A percentile compares a stretch with the other conserved stretches of the same genome.
phyloP scores from a whole-genome alignment of 2,113 vertebrate species.

The Conger conger region DNA sequence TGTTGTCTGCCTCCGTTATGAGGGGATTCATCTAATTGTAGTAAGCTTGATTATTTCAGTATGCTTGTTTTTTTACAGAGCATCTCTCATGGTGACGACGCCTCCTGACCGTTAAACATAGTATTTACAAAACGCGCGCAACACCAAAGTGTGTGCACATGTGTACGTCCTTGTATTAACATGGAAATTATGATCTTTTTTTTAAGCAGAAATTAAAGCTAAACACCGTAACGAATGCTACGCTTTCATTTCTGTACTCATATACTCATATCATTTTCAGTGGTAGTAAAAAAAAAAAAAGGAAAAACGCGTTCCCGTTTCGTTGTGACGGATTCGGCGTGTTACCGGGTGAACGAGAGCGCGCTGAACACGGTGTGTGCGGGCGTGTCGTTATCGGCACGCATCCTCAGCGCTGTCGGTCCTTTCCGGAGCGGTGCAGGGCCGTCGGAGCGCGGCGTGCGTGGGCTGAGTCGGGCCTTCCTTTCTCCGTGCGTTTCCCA shows the following conservation, averaged over 20 bases:
- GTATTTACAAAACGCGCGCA: not conserved
- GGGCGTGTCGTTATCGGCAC: too few relatives aligned
- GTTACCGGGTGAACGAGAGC: not conserved
- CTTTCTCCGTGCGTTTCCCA: not conserved
- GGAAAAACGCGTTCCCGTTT: not conserved
- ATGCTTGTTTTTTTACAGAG: not conserved
- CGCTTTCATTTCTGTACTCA: too few relatives aligned
- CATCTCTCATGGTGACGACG: not conserved
- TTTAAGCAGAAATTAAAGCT: too few relatives aligned
- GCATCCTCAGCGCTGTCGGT: too few relatives aligned
- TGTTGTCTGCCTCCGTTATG: constrained; percentile 29
- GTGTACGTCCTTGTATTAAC: not conserved
- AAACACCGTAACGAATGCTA: too few relatives aligned
- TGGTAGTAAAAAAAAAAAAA: not conserved
- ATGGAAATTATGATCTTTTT: not conserved
- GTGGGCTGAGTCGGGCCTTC: not conserved
- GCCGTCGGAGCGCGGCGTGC: too few relatives aligned
- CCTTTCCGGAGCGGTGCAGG: too few relatives aligned
- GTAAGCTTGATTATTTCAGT: not conserved
- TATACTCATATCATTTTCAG: not conserved
- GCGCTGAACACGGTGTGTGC: not conserved
- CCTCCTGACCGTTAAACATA: not conserved
- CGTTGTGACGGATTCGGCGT: not conserved
- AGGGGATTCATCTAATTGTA: not conserved
- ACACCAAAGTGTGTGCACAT: not conserved